Base-by-base conservation (phyloP, 2,113 vertebrate species). In the Ornithorhynchus anatinus region DNA sequence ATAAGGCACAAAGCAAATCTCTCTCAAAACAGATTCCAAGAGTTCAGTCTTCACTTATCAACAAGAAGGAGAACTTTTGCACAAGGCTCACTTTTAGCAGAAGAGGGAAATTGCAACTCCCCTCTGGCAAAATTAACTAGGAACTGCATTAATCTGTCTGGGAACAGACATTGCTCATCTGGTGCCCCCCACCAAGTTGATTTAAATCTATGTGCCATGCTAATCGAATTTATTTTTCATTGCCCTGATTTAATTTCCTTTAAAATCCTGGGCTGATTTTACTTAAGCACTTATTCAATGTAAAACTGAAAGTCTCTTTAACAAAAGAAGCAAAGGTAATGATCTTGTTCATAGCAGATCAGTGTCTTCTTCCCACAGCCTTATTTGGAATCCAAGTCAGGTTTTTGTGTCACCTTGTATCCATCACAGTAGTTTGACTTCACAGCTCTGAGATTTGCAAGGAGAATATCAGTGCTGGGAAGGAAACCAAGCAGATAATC, bases 351-450 rank as follows among this genome's bases (percentile, higher is more conserved):
- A 10, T 29, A 15, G 7, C 5, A 5, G 25, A 16, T 19, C 32
- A 31, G 35, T 1, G 2, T 1, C 4, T 1, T 0, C 1, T 20
- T 6, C 13, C 8, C 22, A 25, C 16, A 10, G 0, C 31, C 31
- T 50, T 42, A 2, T 0, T n/a, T 33, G 31, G 20, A 14, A 5
- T 5, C 8, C n/a, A 32, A 12, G 1, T 2, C 3, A 4, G 2
- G 2, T 9, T 15, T 5, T 35, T 1, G 2, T 25, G 3, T 51
- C 32, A 3, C 19, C 2, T 43, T 5, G 5, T 2, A 8, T 3
- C 2, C 2, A 4, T n/a, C 15, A 32, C 0, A 0, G 32, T 47
- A 16, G 2, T 36, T 3, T 27, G 1, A 5, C 1, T 29, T 5
- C 25, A 9, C 4, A 16, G 13, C 33, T 3, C 10, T 11, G 10